Evolutionary conservation across 1,140 invertebrate genomes (phyloP), one percentile per base, ranked within the genome.

Genomic region (Drosophila ercepeae): DNA sequence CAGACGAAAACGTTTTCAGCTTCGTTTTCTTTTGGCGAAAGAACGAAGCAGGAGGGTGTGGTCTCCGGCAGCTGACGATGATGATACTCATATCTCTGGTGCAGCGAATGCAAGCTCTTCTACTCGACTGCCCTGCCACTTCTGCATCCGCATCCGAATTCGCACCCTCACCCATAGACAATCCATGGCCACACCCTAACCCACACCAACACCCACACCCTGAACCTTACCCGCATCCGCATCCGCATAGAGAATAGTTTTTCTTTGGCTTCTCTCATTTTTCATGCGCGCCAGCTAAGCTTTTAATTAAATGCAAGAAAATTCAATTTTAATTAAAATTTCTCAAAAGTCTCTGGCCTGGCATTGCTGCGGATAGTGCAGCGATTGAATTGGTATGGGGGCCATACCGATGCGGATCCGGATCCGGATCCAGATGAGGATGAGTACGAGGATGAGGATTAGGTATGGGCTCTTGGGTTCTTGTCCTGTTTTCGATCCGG

Each of bases 281-380:
- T 67, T 67, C 63, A 67, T 67, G 63, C 63, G 63, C 63, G 63
- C 54, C 64, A 71, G 75, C 81, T 86, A 86, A 86, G 81, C 81
- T 86, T 86, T 86, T 86, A 86, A 86, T 86, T 86, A 86, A 86
- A 86, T 86, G 81, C 81, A 86, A 88, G 81, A 83, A 86, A 86
- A 86, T 86, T 81, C 81, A 86, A 86, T 86, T 86, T 86, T 86
- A 86, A 86, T 86, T 86, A 86, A 86, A 86, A 86, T 86, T 86
- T 86, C 77, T 88, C 51, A 81, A 86, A 86, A 81, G 63, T 69
- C 72, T 81, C 75, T 70, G 73, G 50, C 48, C 68, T 27, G 71
- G 71, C 64, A 61, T 27, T 81, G 71, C 77, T 71, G 57, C 69
- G 74, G 58, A 78, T 74, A 44, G 57, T 13, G 57, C 13, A 61